These are phyloP conservation scores for Pristis pectinata DNA, from an alignment of 2,797 vertebrate genomes.

Conservation along the genomic window DNA sequence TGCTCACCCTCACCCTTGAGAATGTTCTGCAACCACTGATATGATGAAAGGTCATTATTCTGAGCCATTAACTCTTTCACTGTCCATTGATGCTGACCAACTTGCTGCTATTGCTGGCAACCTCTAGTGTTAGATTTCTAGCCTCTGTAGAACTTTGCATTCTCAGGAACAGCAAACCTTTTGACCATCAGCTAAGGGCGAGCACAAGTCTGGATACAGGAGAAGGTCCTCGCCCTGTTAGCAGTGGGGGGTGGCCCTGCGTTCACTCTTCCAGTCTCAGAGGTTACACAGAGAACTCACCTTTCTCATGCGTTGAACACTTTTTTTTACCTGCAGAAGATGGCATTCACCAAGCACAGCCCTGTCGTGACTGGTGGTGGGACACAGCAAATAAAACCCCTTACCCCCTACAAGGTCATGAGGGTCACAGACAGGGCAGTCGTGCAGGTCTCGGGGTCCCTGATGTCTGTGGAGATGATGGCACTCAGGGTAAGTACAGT, in stretches of 20 bases:
- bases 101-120: background rate
- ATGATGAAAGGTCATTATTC: background rate
- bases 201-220: background rate
- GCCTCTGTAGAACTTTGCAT: background rate
- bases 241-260: too few relatives aligned
- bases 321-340: background rate
- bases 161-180: background rate
- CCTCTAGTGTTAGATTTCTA: background rate
- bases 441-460: background rate
- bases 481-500: background rate
- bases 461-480: background rate
- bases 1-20: too few relatives aligned
- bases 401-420: background rate
- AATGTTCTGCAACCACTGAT: too few relatives aligned
- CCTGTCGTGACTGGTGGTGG: slow-evolving; percentile 28
- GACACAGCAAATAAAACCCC: slow-evolving; percentile 19
- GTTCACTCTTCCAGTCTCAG: background rate
- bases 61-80: background rate
- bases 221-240: too few relatives aligned
- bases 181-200: too few relatives aligned
- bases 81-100: too few relatives aligned
- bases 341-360: background rate
- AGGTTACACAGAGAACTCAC: background rate
- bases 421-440: background rate
- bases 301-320: background rate